Evolutionary conservation across 2,888 invertebrate species (phyloP).

Genomic region (Nephrotoma guestfalica): DNA sequence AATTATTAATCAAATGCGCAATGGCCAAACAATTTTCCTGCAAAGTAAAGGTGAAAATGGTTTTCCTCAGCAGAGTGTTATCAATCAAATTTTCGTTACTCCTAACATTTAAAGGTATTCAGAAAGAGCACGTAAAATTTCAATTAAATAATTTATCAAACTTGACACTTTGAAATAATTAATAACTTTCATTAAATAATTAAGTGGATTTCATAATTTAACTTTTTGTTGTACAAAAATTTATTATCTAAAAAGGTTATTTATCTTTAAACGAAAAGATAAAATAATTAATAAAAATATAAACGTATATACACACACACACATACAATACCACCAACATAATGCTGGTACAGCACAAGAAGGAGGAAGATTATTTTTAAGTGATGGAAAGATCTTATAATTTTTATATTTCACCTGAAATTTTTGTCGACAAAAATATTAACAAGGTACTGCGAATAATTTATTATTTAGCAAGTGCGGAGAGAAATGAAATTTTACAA

Average conservation of each 20-base stretch:
- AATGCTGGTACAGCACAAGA: neutral
- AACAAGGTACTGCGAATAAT: neutral
- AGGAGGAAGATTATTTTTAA: neutral
- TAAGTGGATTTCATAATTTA: neutral
- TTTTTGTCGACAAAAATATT: neutral
- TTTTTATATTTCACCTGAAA: neutral
- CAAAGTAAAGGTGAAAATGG: neutral
- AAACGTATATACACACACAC: neutral
- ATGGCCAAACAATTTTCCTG: neutral
- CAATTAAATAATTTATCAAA: neutral
- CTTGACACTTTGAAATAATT: neutral
- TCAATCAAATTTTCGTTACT: neutral
- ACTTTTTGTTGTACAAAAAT: neutral
- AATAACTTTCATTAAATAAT: neutral
- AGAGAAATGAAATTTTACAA: neutral
- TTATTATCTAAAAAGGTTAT: neutral
- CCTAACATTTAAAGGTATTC: neutral
- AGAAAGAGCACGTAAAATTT: neutral
- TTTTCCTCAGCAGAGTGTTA: neutral
- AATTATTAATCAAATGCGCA: neutral
- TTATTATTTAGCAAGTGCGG: neutral
- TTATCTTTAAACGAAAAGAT: neutral
- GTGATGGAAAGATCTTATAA: neutral
- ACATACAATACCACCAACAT: neutral
- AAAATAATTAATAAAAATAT: neutral